These are phyloP conservation scores for Jordanella pulchra DNA, from an alignment of 2,797 vertebrate species.

Conservation along the genomic window DNA sequence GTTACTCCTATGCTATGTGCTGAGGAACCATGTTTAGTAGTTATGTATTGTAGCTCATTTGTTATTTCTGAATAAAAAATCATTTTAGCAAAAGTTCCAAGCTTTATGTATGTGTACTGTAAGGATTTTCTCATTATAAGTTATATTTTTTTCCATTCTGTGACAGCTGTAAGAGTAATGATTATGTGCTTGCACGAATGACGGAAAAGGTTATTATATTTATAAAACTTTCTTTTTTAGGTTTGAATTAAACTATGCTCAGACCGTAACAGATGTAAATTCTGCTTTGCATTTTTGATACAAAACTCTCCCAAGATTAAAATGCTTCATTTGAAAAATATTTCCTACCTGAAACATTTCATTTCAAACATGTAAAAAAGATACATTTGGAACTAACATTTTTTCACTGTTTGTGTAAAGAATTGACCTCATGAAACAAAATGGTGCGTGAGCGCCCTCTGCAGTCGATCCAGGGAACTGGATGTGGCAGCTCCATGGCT, in stretches of 20 bases:
- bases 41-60: no score
- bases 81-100: neutral
- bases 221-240: neutral
- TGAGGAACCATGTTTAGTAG: neutral
- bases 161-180: neutral
- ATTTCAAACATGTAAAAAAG: no score
- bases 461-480: constrained; percentile 24
- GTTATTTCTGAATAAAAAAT: neutral
- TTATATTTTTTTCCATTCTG: neutral
- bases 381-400: neutral
- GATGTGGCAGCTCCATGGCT: neutral
- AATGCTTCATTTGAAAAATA: neutral
- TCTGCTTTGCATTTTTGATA: no score
- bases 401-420: neutral
- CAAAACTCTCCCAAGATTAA: no score
- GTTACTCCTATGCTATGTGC: neutral
- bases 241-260: neutral
- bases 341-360: neutral
- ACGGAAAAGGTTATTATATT: no score
- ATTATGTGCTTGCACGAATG: neutral
- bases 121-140: neutral
- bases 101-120: no score
- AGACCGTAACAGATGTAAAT: no score
- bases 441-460: constrained; percentile 46
- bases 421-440: neutral